These are phyloP conservation scores for Digitonthophagus gazella DNA, from an alignment of 2,888 invertebrate genomes.

Conservation along the genomic window DNA sequence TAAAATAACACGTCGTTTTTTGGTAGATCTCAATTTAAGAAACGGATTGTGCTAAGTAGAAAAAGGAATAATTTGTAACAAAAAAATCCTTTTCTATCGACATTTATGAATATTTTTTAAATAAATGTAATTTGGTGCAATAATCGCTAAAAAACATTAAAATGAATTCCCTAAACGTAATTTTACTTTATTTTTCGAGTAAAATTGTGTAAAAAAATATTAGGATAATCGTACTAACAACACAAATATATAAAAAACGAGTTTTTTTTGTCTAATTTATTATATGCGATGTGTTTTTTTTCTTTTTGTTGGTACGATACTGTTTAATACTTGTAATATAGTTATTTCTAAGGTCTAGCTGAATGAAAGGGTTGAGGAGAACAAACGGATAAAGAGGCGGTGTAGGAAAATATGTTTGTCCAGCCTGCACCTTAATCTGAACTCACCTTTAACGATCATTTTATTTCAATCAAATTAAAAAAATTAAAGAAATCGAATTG, in stretches of 20 bases:
- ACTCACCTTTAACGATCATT: background rate
- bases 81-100: background rate
- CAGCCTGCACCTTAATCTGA: slow-evolving; percentile 15
- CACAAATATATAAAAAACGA: slow-evolving; percentile 23
- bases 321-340: slow-evolving; percentile 39
- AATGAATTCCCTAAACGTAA: background rate
- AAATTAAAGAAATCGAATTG: background rate
- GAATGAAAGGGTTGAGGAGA: slow-evolving; percentile 34
- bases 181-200: background rate
- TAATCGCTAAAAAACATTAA: slow-evolving; percentile 19
- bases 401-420: background rate
- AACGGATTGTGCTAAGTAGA: background rate
- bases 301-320: slow-evolving; percentile 38
- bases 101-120: slow-evolving; percentile 10
- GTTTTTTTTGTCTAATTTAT: slow-evolving; percentile 29
- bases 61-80: slow-evolving; percentile 2
- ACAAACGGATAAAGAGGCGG: background rate
- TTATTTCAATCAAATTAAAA: slow-evolving; percentile 4
- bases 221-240: slow-evolving; percentile 38
- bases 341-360: slow-evolving; percentile 29
- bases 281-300: slow-evolving; percentile 31
- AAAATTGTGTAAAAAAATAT: background rate
- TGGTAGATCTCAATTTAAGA: slow-evolving; percentile 26
- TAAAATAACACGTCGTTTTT: slow-evolving; percentile 15
- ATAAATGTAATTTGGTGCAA: slow-evolving; percentile 31